A percentile compares a stretch with the other conserved stretches of the same genome.
These are phyloP conservation scores for Gonioctena quinquepunctata DNA, from an alignment of 1,140 invertebrate genomes.

Conservation along the genomic window DNA sequence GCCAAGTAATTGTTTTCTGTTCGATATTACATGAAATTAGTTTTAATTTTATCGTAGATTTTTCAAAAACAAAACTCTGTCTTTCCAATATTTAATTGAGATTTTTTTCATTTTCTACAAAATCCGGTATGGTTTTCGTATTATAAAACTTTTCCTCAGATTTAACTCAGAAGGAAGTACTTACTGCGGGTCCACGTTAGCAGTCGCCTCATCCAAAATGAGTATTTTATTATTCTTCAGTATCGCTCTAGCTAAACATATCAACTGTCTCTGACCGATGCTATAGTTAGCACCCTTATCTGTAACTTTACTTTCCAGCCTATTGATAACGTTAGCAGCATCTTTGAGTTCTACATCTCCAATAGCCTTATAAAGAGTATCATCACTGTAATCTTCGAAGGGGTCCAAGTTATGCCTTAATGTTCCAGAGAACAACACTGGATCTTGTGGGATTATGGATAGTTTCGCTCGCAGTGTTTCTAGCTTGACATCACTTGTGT, in stretches of 20 bases:
- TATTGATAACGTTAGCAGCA: slow-evolving; percentile 53
- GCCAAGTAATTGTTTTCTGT: no score
- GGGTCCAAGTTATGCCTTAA: slow-evolving; percentile 86
- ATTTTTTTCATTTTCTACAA: no score
- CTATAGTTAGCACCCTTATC: slow-evolving; percentile 72
- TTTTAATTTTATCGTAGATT: no score
- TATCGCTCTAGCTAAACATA: slow-evolving; percentile 72
- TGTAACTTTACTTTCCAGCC: slow-evolving; percentile 60
- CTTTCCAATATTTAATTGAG: no score
- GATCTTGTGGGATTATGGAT: slow-evolving; percentile 84
- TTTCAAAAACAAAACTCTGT: no score
- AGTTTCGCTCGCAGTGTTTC: slow-evolving; percentile 73
- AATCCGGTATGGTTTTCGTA: no score
- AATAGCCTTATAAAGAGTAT: slow-evolving; percentile 67
- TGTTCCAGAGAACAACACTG: slow-evolving; percentile 78
- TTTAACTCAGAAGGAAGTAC: slow-evolving; percentile 41
- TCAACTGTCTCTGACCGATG: slow-evolving; percentile 76
- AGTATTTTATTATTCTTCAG: slow-evolving; percentile 71
- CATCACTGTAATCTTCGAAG: slow-evolving; percentile 71
- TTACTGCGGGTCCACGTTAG: slow-evolving; percentile 63
- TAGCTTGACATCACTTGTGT: slow-evolving; percentile 67
- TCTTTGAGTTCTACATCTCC: slow-evolving; percentile 64
- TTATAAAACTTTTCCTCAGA: no score
- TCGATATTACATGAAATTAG: no score
- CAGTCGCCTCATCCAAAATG: slow-evolving; percentile 64